phyloP scores from a whole-genome alignment of 1,140 invertebrate genomes.

The Pseudomyrmex flavicornis region DNA sequence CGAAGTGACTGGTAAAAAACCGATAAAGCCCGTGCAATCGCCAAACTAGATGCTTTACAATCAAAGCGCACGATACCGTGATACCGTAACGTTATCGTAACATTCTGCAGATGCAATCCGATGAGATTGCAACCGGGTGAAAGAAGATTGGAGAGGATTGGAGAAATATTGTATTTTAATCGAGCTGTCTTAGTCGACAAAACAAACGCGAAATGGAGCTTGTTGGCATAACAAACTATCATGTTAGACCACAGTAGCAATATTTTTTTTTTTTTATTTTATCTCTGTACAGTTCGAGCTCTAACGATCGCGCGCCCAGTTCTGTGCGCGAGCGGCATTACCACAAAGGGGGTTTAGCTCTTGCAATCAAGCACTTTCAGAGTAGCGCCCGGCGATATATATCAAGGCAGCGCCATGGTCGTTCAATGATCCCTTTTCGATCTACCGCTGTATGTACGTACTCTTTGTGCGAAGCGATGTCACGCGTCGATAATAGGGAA shows the following conservation, averaged over 20 bases:
- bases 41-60: neutral
- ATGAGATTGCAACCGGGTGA: neutral
- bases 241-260: neutral
- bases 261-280: neutral
- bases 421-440: slow-evolving; percentile 50
- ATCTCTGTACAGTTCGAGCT: neutral
- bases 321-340: slow-evolving; percentile 16
- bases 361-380: slow-evolving; percentile 50
- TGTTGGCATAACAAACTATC: slow-evolving; percentile 8
- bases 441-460: slow-evolving; percentile 21
- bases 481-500: slow-evolving; percentile 55
- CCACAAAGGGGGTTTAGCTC: slow-evolving; percentile 39
- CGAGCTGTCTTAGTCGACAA: neutral
- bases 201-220: slow-evolving; percentile 2
- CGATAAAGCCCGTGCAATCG: neutral
- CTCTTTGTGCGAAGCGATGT: slow-evolving; percentile 31
- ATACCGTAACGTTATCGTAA: neutral
- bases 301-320: neutral
- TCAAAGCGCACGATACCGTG: neutral
- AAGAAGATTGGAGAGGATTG: neutral
- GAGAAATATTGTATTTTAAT: slow-evolving; percentile 5
- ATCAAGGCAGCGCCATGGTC: neutral
- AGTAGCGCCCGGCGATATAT: slow-evolving; percentile 24
- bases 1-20: neutral
- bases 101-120: neutral